Conservation (phyloP, 2,888 invertebrate genomes). For the Pasiphila rectangulata region DNA sequence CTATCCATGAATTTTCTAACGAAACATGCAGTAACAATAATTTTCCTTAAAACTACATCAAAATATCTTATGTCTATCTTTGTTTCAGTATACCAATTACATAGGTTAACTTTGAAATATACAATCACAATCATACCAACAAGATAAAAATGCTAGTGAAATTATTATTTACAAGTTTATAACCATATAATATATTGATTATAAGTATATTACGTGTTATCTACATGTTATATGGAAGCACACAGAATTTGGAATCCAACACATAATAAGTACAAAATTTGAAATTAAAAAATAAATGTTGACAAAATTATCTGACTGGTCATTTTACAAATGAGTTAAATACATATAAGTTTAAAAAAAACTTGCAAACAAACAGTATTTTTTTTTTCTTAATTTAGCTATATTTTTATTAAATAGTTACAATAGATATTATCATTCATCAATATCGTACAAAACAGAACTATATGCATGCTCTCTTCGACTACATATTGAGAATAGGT, state of each 20-base stretch:
- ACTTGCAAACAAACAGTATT: too few species aligned
- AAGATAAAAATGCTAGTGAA: constrained; percentile 73
- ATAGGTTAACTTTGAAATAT: constrained; percentile 33
- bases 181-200: constrained; percentile 35
- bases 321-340: too few species aligned
- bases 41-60: constrained; percentile 1
- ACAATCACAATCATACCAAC: constrained; percentile 46
- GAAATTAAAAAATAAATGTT: neutral
- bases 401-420: too few species aligned
- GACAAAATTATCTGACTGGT: neutral
- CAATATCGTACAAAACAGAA: too few species aligned
- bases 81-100: constrained; percentile 36
- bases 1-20: neutral
- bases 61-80: constrained; percentile 22
- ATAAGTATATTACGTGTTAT: constrained; percentile 38
- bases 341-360: too few species aligned
- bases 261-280: neutral
- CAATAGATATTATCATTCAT: too few species aligned
- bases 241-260: constrained; percentile 63
- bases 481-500: too few species aligned
- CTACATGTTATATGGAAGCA: constrained; percentile 76
- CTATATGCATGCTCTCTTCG: too few species aligned
- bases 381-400: too few species aligned
- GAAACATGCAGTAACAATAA: constrained; percentile 1
- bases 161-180: constrained; percentile 66